A percentile compares a stretch with the other conserved stretches of the same genome.
phyloP scores from a whole-genome alignment of 2,113 vertebrate genomes.

The Mystacornis crossleyi region DNA sequence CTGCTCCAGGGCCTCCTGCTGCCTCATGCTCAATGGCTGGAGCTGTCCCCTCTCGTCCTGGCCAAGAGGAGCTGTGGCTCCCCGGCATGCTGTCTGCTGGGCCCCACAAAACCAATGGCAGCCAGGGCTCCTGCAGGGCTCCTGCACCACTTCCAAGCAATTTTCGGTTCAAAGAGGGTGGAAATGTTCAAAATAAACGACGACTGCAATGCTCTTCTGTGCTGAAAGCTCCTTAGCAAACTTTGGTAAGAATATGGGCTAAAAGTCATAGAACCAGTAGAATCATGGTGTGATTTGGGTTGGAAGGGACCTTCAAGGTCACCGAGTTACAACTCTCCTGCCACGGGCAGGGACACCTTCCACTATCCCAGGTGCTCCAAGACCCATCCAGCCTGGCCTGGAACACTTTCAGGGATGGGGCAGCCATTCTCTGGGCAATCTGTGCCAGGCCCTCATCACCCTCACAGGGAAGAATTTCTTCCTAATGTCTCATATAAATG shows the following conservation, averaged over 20 bases:
- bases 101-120: neutral
- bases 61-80: neutral
- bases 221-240: neutral
- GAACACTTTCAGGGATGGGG: neutral
- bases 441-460: neutral
- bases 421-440: fast-evolving
- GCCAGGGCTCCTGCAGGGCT: neutral
- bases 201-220: neutral
- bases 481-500: neutral
- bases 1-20: neutral
- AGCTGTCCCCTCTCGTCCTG: neutral
- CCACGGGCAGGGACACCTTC: neutral
- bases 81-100: fast-evolving
- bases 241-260: neutral
- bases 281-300: neutral
- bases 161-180: neutral
- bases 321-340: neutral
- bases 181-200: neutral
- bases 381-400: fast-evolving
- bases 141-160: neutral
- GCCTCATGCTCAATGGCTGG: neutral
- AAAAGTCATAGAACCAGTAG: neutral
- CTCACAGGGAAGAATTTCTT: neutral
- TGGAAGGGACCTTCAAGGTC: neutral
- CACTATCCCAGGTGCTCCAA: neutral